Percentiles rank a stretch among this genome's conserved stretches.
Evolutionary conservation across 2,113 vertebrate genomes (phyloP).

Genomic region (Scortum barcoo): DNA sequence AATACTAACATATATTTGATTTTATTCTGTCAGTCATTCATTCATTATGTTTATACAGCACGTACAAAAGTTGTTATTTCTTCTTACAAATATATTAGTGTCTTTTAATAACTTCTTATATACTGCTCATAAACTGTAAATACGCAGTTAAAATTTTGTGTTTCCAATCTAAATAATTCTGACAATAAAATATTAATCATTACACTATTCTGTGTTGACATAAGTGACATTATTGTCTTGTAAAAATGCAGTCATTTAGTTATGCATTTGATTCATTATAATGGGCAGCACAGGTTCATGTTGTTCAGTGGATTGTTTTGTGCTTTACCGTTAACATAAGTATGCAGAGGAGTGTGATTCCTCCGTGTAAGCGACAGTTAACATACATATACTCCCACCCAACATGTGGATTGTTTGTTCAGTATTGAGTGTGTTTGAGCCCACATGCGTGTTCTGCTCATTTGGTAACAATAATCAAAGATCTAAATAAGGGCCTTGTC

Average conservation of each 20-base stretch:
- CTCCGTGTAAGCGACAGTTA: not conserved
- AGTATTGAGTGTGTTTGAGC: constrained; percentile 25
- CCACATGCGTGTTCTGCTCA: not conserved
- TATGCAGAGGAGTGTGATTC: not conserved
- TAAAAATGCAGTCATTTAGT: no score
- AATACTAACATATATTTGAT: not conserved
- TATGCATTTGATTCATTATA: no score
- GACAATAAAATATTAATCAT: not conserved
- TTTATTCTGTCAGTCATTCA: not conserved
- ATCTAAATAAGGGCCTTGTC: constrained; percentile 12
- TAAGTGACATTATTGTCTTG: not conserved
- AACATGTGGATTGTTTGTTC: constrained; percentile 26
- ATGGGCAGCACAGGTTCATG: not conserved
- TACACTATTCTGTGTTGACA: not conserved
- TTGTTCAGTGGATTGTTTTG: not conserved
- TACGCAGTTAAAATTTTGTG: not conserved
- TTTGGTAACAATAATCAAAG: constrained; percentile 43
- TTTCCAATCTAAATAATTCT: not conserved
- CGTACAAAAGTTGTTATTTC: not conserved
- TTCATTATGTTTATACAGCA: not conserved
- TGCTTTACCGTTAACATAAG: not conserved
- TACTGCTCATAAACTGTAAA: not conserved
- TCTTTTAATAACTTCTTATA: not conserved
- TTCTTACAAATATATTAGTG: not conserved
- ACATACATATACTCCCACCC: not conserved